Evolutionary conservation across 2,888 invertebrate species (phyloP).

Genomic region (Thalpophila matura): DNA sequence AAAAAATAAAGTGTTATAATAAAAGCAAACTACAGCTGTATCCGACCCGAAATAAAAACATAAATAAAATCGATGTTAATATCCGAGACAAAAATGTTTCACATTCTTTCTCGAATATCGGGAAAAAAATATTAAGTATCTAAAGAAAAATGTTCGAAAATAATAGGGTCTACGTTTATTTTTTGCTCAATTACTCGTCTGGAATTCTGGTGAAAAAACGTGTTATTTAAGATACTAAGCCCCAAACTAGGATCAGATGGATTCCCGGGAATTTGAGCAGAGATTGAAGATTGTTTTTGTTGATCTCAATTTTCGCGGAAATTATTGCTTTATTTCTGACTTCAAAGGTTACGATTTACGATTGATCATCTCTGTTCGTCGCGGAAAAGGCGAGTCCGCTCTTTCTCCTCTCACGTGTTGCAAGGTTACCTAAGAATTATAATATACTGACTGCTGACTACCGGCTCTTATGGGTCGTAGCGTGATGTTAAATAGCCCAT

Average conservation of each 20-base stretch:
- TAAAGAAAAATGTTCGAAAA: constrained; percentile 20
- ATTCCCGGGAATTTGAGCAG: not conserved
- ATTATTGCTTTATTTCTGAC: not conserved
- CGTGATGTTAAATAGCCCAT: no score
- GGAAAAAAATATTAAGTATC: constrained; percentile 17
- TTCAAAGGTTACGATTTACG: not conserved
- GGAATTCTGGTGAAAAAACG: constrained; percentile 5
- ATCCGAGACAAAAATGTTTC: constrained; percentile 12
- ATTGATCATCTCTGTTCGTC: not conserved
- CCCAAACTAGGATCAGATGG: not conserved
- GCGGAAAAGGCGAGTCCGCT: not conserved
- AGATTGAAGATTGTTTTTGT: constrained; percentile 4
- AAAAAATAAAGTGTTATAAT: constrained; percentile 7
- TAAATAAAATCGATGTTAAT: constrained; percentile 32
- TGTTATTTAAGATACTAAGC: constrained; percentile 18
- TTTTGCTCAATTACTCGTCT: constrained; percentile 35
- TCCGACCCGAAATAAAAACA: constrained; percentile 16
- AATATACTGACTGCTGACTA: no score
- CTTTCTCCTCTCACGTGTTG: not conserved
- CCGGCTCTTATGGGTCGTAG: no score
- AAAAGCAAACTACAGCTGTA: constrained; percentile 19
- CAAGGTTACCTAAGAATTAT: no score
- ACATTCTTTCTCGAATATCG: constrained; percentile 28
- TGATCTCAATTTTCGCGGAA: not conserved
- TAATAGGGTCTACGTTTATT: constrained; percentile 26